Evolutionary conservation across 2,888 invertebrate species (phyloP).

Genomic region (Laspeyria flexula): DNA sequence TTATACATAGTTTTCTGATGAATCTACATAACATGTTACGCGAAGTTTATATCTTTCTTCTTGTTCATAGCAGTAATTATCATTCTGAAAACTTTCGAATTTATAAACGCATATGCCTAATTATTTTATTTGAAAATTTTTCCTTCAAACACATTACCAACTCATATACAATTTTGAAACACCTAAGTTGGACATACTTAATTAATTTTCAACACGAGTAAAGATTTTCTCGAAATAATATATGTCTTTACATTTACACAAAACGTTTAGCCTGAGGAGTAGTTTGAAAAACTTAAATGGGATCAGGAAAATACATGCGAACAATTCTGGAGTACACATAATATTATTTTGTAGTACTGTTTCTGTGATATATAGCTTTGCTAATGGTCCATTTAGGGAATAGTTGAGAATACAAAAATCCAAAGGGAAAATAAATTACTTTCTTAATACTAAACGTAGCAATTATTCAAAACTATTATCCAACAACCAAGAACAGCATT

Average conservation of each 20-base stretch:
- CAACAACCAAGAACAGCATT: no score
- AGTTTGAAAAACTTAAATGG: constrained; percentile 45
- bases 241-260: constrained; percentile 26
- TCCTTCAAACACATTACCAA: background rate
- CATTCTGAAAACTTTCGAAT: no score
- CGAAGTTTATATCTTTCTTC: no score
- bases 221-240: constrained; percentile 37
- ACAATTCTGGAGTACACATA: constrained; percentile 25
- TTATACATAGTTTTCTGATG: background rate
- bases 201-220: constrained; percentile 17
- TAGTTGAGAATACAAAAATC: constrained; percentile 23
- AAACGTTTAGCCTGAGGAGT: constrained; percentile 30
- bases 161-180: no score
- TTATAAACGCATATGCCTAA: no score
- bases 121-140: background rate
- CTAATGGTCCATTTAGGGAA: constrained; percentile 33
- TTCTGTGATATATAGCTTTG: constrained; percentile 30
- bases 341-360: constrained; percentile 24
- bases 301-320: constrained; percentile 38
- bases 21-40: background rate
- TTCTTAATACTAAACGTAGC: background rate
- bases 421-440: constrained; percentile 10
- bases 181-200: no score
- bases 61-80: no score
- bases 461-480: background rate